phyloP scores from a whole-genome alignment of 1,140 invertebrate species.

The Drosophila orena region DNA sequence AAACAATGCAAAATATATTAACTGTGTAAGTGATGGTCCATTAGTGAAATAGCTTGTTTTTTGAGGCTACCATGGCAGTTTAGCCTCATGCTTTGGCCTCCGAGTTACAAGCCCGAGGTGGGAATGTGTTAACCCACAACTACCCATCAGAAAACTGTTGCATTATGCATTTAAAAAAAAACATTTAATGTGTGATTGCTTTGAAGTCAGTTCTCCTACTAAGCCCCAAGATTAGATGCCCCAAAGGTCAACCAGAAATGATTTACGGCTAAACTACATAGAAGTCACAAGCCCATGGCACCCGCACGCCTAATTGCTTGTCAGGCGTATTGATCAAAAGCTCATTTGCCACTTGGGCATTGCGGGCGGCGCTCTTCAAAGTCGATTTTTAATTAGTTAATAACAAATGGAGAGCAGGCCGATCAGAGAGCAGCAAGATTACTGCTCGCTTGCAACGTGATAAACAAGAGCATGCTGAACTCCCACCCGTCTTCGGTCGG shows the following conservation, averaged over 20 bases:
- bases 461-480: constrained; percentile 58
- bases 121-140: too few relatives aligned
- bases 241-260: constrained; percentile 65
- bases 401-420: constrained; percentile 47
- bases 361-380: constrained; percentile 61
- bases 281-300: constrained; percentile 19
- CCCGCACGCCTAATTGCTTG: constrained; percentile 67
- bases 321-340: constrained; percentile 66
- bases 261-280: constrained; percentile 39
- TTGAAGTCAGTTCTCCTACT: not conserved
- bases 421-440: constrained; percentile 34
- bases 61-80: not conserved
- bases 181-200: not conserved
- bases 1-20: not conserved
- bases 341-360: constrained; percentile 40
- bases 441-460: constrained; percentile 53
- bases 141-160: not conserved
- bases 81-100: not conserved
- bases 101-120: too few relatives aligned
- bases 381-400: constrained; percentile 72
- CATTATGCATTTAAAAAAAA: not conserved
- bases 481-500: constrained; percentile 10
- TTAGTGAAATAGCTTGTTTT: not conserved
- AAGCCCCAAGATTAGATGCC: constrained; percentile 9
- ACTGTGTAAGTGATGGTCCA: not conserved